phyloP scores from a whole-genome alignment of 30 jellyfish, hydroid and myxozoan species.

The Nemopilema nomurai region DNA sequence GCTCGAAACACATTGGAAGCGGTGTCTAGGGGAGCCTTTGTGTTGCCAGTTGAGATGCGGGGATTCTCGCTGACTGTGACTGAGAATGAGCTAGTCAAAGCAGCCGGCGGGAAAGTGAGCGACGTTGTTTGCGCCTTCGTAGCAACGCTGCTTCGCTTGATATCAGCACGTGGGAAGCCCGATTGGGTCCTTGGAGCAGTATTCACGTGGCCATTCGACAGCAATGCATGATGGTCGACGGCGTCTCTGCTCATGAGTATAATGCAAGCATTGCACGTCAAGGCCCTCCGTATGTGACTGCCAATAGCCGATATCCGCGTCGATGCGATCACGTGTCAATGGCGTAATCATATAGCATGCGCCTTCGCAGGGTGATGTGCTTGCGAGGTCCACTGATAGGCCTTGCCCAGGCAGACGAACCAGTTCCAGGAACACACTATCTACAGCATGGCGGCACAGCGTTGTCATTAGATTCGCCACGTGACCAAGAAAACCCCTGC shows the following conservation, averaged over 20 bases:
- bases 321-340: background rate
- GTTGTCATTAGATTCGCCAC: background rate
- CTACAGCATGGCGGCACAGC: background rate
- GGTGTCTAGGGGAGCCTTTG: background rate
- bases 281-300: background rate
- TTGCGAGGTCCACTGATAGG: background rate
- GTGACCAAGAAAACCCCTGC: background rate
- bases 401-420: background rate
- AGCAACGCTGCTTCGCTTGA: background rate
- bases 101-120: background rate
- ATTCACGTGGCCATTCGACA: background rate
- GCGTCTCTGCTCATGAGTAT: conserved; percentile 18
- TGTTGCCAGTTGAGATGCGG: background rate
- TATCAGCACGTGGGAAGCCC: background rate
- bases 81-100: background rate
- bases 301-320: background rate
- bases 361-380: background rate
- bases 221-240: background rate
- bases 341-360: background rate
- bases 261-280: background rate
- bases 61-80: background rate
- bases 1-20: background rate
- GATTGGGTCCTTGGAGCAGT: background rate
- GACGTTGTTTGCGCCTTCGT: background rate
- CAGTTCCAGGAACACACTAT: background rate